Percentiles rank a stretch among this genome's conserved stretches.
These are phyloP conservation scores for Meandrina meandrites DNA, from an alignment of 92 coral and sea anemone species.

Conservation along the genomic window DNA sequence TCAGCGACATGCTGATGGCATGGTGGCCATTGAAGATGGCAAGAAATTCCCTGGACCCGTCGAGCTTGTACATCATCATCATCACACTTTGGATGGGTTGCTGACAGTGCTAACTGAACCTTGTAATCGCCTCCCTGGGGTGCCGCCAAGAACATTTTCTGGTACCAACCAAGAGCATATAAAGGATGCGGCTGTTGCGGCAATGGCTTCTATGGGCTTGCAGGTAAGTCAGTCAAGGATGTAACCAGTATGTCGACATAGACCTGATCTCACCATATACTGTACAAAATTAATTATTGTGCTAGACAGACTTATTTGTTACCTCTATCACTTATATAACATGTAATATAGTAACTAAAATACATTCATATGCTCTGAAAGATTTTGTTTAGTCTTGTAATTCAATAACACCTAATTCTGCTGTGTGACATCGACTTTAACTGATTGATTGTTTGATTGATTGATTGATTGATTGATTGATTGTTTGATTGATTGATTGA, in stretches of 20 bases:
- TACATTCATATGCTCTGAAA: too few relatives aligned
- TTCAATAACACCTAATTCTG: too few relatives aligned
- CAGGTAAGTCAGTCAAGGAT: conserved; percentile 38
- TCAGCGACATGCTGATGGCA: conserved; percentile 89
- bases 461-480: too few relatives aligned
- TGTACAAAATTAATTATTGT: background rate
- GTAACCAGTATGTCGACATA: too few relatives aligned
- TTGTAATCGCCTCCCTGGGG: conserved; percentile 82
- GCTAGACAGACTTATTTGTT: too few relatives aligned
- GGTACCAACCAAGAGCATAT: conserved; percentile 87
- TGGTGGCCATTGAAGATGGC: conserved; percentile 93
- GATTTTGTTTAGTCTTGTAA: too few relatives aligned
- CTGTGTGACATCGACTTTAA: too few relatives aligned
- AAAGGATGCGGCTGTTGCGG: conserved; percentile 79
- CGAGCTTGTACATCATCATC: conserved; percentile 85
- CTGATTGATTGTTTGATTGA: too few relatives aligned
- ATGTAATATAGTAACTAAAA: too few relatives aligned
- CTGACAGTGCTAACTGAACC: conserved; percentile 73
- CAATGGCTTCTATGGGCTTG: conserved; percentile 70
- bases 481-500: too few relatives aligned
- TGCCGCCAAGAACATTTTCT: conserved; percentile 69
- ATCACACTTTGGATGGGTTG: conserved; percentile 78
- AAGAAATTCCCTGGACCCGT: conserved; percentile 87
- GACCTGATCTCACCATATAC: too few relatives aligned
- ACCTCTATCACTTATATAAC: too few relatives aligned